phyloP scores from a whole-genome alignment of 2,888 invertebrate species.

The Orthosia cruda region DNA sequence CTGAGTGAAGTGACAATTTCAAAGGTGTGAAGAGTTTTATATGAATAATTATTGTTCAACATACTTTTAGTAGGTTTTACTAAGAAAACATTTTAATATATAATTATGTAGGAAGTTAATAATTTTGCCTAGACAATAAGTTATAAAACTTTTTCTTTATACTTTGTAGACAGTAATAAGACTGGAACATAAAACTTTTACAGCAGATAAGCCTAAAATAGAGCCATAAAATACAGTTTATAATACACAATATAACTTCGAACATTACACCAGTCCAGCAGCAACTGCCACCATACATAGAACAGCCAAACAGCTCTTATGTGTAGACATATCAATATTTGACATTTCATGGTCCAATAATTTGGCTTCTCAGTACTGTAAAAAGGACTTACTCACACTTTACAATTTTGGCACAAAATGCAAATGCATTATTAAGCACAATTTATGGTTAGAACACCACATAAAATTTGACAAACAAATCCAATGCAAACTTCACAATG shows the following conservation, averaged over 20 bases:
- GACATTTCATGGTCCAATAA: slow-evolving; percentile 8
- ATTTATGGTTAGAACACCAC: slow-evolving; percentile 40
- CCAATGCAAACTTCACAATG: slow-evolving; percentile 45
- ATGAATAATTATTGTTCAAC: not conserved
- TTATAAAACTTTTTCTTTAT: not conserved
- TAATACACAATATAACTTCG: slow-evolving; percentile 3
- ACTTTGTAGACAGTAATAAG: not conserved
- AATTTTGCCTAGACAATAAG: not conserved
- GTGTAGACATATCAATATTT: slow-evolving; percentile 54
- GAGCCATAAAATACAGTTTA: slow-evolving; percentile 20
- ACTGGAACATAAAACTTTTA: slow-evolving; percentile 8
- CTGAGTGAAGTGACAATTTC: slow-evolving; percentile 7
- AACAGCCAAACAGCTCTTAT: slow-evolving; percentile 1
- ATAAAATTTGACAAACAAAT: slow-evolving; percentile 34
- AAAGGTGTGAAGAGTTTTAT: not conserved
- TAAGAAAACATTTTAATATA: not conserved
- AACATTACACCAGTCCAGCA: slow-evolving; percentile 28
- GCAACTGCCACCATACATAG: slow-evolving; percentile 51
- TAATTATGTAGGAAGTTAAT: not conserved
- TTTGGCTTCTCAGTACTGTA: not conserved
- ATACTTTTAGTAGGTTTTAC: not conserved
- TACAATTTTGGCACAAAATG: slow-evolving; percentile 48
- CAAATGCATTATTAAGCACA: slow-evolving; percentile 38
- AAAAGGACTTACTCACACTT: slow-evolving; percentile 25
- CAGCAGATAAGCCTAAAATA: slow-evolving; percentile 8